Evolutionary conservation across 2,888 invertebrate species (phyloP), one percentile per base, ranked within the genome.

Genomic region (Megaustenia siamemsis): DNA sequence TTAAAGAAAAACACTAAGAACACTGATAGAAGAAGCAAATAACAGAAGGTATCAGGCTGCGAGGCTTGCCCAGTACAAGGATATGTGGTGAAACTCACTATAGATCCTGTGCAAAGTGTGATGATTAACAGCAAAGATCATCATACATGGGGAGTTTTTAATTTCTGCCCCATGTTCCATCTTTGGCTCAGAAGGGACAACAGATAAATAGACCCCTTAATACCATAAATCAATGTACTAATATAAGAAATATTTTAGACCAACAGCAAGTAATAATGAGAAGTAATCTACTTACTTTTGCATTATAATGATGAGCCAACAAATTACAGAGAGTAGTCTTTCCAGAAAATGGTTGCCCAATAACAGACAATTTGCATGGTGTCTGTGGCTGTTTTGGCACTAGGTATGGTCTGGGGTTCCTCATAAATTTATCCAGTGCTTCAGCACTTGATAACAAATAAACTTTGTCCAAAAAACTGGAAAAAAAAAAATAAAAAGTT

Each of bases 401-500:
- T 28, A 94, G 88, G 86, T 93, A 94, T 2, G 93, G 93, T 24
- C 94, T 87, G 0, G 94, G 94, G 87, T 94, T 94, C 88, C 92
- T 93, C 82, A 94, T 82, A 87, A 94, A 94, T 86, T 93, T 92
- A 45, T 90, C 92, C 89, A 94, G 89, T 1, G 93, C 92, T 86
- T 93, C 93, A 32, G 88, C 90, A 88, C 91, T 93, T 32, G 94
- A 93, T 87, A 94, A 81, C 45, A 90, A 88, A 88, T 94, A 94
- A 69, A 94, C 90, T 88, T 94, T 94, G 88, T 94, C 94, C 86
- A 94, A 89, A 86, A 94, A 94, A 83, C 94, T 94, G 88, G 68
- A n/a, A 18, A 49, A 28, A 38, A 45, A 85, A 49, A 66, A 60
- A 73, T 12, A 49, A 0, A 12, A 66, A 32, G 32, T n/a, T n/a